Base-by-base conservation (phyloP, 2,113 vertebrate species). In the Pleuronectes platessa region DNA sequence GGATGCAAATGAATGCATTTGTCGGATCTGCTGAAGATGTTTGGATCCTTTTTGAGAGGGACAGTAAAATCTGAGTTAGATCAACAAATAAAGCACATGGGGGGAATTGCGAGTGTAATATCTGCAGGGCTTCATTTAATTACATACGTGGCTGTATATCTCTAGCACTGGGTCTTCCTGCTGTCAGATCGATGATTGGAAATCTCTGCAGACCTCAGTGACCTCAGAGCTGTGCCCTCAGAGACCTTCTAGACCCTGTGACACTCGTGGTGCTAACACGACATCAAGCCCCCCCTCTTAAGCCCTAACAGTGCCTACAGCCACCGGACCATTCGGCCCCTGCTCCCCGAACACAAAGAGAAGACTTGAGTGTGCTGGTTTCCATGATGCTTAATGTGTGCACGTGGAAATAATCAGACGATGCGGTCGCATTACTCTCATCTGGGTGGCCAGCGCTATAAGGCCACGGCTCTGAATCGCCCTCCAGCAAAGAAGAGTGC, bases 401-500 rank as follows among this genome's bases (percentile, higher is more conserved):
- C 58, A 86, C 82, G 71, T 75, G 54, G 40, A 81, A 83, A 81
- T 80, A 83, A 85, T 84, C 23, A 23, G 61, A 79, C 68, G 51
- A 71, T 81, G 84, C 45, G 24, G 79, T 82, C 5, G 13, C 67
- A 64, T 59, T 51, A 84, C 66, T 81, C 82, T 77, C 47, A 78
- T 83, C 63, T 64, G 76, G 72, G 85, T 70, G 70, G 80, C 82
- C 53, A 67, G 42, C 5, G 54, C 82, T 65, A 7, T 53, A 74
- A 56, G 71, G 72, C 75, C 59, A 74, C 77, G 63, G 70, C 78
- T 88, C 78, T 79, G 73, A 81, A 87, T 85, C 80, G 76, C 84
- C 89, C 90, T 79, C 54, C 42, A 69, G 90, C 42, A 20, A 78
- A 74, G 69, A 86, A 66, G 82, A 87, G 79, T 67, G 81, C 88